Base-by-base conservation (phyloP, 2,888 invertebrate genomes). In the Margaritifera margaritifera region DNA sequence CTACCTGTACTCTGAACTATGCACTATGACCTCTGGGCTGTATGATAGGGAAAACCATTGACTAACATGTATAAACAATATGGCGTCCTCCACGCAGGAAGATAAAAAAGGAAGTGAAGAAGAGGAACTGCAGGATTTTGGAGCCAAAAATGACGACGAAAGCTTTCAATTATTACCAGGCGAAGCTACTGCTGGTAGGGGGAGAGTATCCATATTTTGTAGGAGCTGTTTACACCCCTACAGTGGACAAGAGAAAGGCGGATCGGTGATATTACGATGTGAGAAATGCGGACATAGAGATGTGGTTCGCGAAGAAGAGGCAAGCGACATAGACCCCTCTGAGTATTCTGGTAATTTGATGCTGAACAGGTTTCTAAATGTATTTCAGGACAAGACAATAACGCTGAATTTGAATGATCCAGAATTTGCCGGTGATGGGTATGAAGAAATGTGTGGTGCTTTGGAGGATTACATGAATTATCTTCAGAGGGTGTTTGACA, bases 341-440 rank as follows among this genome's bases (percentile, higher is more conserved):
- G 70, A 66, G 62, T 78, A 69, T 70, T 58, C 64, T n/a, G 78
- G 79, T 19, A 76, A 79, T 60, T 53, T 79, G 1, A 74, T 80
- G 66, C 72, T 72, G 61, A 79, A 78, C 60, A 52, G 74, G 25
- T 80, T 79, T 63, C 55, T 77, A 61, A 64, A 74, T 70, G 75
- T 74, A 56, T 52, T 22, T 20, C 19, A 64, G 6, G 24, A 25
- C 20, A 25, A 59, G 20, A 59, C 27, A 18, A 59, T 79, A 0
- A 55, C 65, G 20, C 57, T 74, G 22, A 71, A 79, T 42, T 55
- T 79, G 6, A 42, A 65, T 15, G 78, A 78, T 59, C 79, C 79
- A 8, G 61, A 69, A 60, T 75, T 68, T 52, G 58, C 70, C 1
- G 78, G 78, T 20, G 80, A 80, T 24, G 75, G 77, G 2, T 79